These are phyloP conservation scores for Perizoma affinitatum DNA, from an alignment of 2,888 invertebrate species.

Conservation along the genomic window DNA sequence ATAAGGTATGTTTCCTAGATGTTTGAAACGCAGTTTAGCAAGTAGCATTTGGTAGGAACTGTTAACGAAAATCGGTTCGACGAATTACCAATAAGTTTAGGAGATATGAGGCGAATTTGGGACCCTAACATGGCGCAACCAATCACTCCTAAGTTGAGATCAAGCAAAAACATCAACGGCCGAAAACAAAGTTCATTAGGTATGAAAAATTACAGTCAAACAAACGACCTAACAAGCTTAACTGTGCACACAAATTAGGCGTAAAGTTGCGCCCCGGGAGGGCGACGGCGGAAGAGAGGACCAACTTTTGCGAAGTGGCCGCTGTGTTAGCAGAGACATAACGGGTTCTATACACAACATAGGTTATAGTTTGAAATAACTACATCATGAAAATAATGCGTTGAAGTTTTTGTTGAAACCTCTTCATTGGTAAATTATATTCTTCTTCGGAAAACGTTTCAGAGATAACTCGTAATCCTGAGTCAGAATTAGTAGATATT, in stretches of 20 bases:
- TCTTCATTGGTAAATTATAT: too few relatives aligned
- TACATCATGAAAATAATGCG: slow-evolving; percentile 6
- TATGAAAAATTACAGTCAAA: slow-evolving; percentile 45
- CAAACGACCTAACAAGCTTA: slow-evolving; percentile 50
- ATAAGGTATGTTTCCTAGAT: too few relatives aligned
- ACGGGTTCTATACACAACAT: slow-evolving; percentile 4
- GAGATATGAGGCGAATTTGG: too few relatives aligned
- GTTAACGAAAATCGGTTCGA: too few relatives aligned
- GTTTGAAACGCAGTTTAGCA: too few relatives aligned
- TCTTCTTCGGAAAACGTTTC: too few relatives aligned
- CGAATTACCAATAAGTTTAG: too few relatives aligned
- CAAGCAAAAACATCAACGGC: slow-evolving; percentile 26
- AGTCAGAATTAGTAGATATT: too few relatives aligned
- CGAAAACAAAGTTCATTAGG: slow-evolving; percentile 39
- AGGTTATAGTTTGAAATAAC: not conserved
- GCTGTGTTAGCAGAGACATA: slow-evolving; percentile 13
- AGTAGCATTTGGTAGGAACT: too few relatives aligned
- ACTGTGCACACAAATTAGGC: slow-evolving; percentile 50
- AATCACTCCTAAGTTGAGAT: slow-evolving; percentile 10
- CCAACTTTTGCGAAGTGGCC: slow-evolving; percentile 23
- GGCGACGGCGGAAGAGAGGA: slow-evolving; percentile 12
- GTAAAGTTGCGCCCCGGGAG: slow-evolving; percentile 39
- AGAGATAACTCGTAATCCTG: too few relatives aligned
- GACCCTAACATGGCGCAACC: not conserved
- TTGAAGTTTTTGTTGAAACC: not conserved